phyloP scores from a whole-genome alignment of 2,888 invertebrate species.

The Aphodius sticticus region DNA sequence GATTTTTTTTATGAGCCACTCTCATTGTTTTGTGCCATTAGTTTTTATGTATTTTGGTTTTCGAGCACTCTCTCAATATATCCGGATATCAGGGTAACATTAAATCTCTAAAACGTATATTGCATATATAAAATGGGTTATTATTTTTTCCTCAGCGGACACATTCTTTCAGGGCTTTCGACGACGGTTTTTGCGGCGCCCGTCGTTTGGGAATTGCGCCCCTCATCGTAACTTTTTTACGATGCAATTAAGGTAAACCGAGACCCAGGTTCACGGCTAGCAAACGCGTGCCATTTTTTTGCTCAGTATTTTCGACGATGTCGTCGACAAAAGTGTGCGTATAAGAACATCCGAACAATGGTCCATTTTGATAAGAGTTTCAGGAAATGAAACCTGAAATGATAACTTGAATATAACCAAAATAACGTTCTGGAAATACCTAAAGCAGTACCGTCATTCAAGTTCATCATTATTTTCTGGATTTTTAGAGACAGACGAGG shows the following conservation, averaged over 20 bases:
- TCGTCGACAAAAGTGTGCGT: not conserved
- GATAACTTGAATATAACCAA: not conserved
- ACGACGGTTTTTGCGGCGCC: not conserved
- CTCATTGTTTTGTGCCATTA: not conserved
- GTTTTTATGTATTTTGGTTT: not conserved
- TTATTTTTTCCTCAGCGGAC: not conserved
- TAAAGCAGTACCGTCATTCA: not conserved
- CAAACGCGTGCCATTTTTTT: not conserved
- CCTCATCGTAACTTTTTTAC: not conserved
- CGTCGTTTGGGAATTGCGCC: not conserved
- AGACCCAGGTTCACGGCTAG: not conserved
- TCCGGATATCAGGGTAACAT: not conserved
- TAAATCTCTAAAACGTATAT: not conserved
- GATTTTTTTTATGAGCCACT: not conserved
- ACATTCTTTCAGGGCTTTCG: not conserved
- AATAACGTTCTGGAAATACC: not conserved
- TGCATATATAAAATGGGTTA: not conserved
- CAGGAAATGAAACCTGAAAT: not conserved
- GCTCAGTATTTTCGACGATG: not conserved
- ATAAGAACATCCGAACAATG: not conserved
- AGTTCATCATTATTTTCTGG: not conserved
- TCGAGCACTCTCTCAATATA: not conserved
- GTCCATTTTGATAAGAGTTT: not conserved
- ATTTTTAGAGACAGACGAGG: not conserved
- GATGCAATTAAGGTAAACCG: not conserved